Base-by-base conservation (phyloP, 2,113 vertebrate genomes). In the Chitala chitala region DNA sequence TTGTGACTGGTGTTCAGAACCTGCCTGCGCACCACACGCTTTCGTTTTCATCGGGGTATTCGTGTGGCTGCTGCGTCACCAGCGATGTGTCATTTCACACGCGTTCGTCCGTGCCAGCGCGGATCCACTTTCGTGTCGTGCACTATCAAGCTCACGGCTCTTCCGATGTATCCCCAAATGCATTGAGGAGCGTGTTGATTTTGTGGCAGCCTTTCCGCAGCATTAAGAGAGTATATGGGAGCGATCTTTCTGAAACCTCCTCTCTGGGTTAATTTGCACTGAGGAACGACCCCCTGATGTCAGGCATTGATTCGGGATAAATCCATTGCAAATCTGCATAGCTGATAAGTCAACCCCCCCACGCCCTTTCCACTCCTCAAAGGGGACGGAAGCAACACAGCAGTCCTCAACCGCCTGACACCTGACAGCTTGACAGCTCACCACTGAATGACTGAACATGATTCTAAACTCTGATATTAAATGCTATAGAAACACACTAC, bases 281-380 rank as follows among this genome's bases (percentile, higher is more conserved):
- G 64, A 63, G 31, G 64, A 75, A 33, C 44, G 13, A 42, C 73
- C 53, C 36, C n/a, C 22, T 31, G 71, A 50, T 31, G 9, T 56
- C 17, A 54, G 40, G 55, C 38, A 75, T 75, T 53, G 53, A 75
- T 75, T 64, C 17, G 46, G 53, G 73, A 75, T 38, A 66, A 75
- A 56, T 38, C 17, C 53, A 22, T 53, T 69, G 46, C 40, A 51
- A 75, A 55, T 54, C 33, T 17, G 59, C 29, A 9, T 36, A 66
- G 64, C 69, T 53, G 15, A 69, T 56, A 56, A 20, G 24, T 29
- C n/a, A n/a, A 9, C 64, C 46, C n/a, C n/a, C n/a, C n/a, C n/a
- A n/a, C n/a, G n/a, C n/a, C n/a, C n/a, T n/a, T n/a, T n/a, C n/a
- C n/a, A n/a, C n/a, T n/a, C n/a, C n/a, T n/a, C n/a, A n/a, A n/a